Evolutionary conservation across 2,888 invertebrate species (phyloP), one percentile per base, ranked within the genome.

Genomic region (Papilio gigon): DNA sequence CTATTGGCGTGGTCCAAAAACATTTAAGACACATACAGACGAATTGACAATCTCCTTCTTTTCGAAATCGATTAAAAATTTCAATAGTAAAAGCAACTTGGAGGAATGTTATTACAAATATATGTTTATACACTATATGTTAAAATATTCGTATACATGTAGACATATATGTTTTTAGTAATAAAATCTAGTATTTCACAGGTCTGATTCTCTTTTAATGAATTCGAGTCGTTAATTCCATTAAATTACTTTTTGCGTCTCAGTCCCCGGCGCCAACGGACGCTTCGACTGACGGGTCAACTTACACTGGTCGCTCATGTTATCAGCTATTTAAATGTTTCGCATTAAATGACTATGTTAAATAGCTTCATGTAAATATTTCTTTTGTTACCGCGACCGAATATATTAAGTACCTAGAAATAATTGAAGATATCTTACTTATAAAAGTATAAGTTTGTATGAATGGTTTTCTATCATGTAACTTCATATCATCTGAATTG

Each of bases 181-280:
- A 71, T 66, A 59, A 50, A 40, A n/a, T 37, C 25, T 44, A 47
- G 11, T 35, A 40, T 60, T 4, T 63, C 73, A 61, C 62, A 73
- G 74, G 75, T 78, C 73, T 76, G 75, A 84, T 83, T 82, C 82
- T 74, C 71, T 67, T 70, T 75, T 79, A 80, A 84, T 83, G 77
- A 80, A 81, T 58, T 72, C 71, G 58, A 76, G 78, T 78, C 83
- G 79, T 86, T 83, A 85, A 85, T 84, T 86, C 80, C 76, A 80
- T 81, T 75, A 85, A 86, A 87, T 85, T 80, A 85, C 83, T 83
- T 79, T 85, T 84, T 79, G n/a, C 76, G 81, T 80, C 82, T 83
- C 77, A 9, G 20, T 76, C 68, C 75, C 73, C 74, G 72, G 79
- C 83, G 80, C 84, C 82, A 78, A 77, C 53, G 59, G 59, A 17